Percentiles rank a stretch among this genome's conserved stretches.
Conservation (phyloP, 2,797 vertebrate species). For the Acrossocheilus fasciatus region DNA sequence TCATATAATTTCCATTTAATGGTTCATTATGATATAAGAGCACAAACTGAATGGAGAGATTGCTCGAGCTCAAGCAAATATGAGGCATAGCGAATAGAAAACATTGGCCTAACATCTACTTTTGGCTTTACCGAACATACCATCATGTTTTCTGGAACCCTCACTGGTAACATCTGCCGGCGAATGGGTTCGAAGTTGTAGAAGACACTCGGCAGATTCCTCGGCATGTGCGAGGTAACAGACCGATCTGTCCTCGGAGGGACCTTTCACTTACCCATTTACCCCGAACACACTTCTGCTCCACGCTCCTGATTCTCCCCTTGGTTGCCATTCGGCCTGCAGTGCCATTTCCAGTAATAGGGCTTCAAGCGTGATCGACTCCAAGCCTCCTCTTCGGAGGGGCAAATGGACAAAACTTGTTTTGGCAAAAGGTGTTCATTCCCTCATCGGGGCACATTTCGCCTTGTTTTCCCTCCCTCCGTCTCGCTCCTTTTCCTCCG, state of each 20-base stretch:
- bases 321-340: constrained; percentile 93
- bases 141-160: constrained; percentile 58
- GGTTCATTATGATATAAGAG: not conserved
- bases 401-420: constrained; percentile 71
- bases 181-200: constrained; percentile 84
- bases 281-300: constrained; percentile 84
- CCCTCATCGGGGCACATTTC: constrained; percentile 31
- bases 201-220: constrained; percentile 80
- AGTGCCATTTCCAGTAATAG: constrained; percentile 92
- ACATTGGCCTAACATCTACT: not conserved
- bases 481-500: constrained; percentile 62
- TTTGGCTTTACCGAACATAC: constrained; percentile 41
- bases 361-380: constrained; percentile 88
- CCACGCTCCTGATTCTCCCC: constrained; percentile 93
- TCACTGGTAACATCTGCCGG: constrained; percentile 89
- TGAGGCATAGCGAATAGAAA: not conserved
- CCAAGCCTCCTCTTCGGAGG: constrained; percentile 88
- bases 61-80: not conserved
- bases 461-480: constrained; percentile 36
- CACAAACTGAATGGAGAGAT: not conserved
- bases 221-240: constrained; percentile 84
- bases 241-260: constrained; percentile 77
- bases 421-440: constrained; percentile 66
- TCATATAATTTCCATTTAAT: not conserved
- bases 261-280: constrained; percentile 81